A percentile compares a stretch with the other conserved stretches of the same genome.
phyloP scores from a whole-genome alignment of 2,797 vertebrate genomes.

The Rhabdomys pumilio region DNA sequence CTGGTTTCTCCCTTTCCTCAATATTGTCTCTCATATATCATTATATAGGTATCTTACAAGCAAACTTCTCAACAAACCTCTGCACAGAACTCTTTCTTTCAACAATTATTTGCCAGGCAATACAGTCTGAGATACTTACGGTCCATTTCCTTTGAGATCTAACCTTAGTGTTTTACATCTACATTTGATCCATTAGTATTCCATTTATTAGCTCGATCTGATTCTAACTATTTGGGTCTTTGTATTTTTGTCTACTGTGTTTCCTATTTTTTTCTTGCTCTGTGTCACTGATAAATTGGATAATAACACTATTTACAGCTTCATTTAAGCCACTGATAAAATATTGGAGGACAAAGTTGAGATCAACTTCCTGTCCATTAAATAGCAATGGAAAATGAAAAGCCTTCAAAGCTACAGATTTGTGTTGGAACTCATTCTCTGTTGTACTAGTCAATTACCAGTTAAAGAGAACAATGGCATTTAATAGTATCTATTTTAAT shows the following conservation, averaged over 20 bases:
- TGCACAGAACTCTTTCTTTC: background rate
- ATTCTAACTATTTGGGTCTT: constrained; percentile 67
- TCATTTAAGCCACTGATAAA: constrained; percentile 71
- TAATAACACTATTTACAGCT: constrained; percentile 71
- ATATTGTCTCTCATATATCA: background rate
- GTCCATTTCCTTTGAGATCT: constrained; percentile 14
- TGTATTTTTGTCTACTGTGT: constrained; percentile 27
- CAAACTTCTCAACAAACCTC: background rate
- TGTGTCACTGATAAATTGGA: constrained; percentile 75
- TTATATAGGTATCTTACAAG: background rate
- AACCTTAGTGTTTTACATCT: background rate
- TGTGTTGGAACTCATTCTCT: constrained; percentile 34
- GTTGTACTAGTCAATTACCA: background rate
- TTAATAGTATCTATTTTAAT: constrained; percentile 31
- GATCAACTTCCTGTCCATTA: constrained; percentile 68
- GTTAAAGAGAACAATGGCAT: constrained; percentile 19
- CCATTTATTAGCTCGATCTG: constrained; percentile 18
- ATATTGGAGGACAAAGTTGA: constrained; percentile 71
- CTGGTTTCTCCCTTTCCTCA: background rate
- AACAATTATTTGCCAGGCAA: background rate
- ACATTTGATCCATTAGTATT: constrained; percentile 41
- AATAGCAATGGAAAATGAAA: constrained; percentile 23
- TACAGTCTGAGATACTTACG: background rate
- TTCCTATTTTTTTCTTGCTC: constrained; percentile 66
- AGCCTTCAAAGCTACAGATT: constrained; percentile 1